Evolutionary conservation across 2,888 invertebrate genomes (phyloP), one percentile per base, ranked within the genome.

Genomic region (Eupsilia transversa): DNA sequence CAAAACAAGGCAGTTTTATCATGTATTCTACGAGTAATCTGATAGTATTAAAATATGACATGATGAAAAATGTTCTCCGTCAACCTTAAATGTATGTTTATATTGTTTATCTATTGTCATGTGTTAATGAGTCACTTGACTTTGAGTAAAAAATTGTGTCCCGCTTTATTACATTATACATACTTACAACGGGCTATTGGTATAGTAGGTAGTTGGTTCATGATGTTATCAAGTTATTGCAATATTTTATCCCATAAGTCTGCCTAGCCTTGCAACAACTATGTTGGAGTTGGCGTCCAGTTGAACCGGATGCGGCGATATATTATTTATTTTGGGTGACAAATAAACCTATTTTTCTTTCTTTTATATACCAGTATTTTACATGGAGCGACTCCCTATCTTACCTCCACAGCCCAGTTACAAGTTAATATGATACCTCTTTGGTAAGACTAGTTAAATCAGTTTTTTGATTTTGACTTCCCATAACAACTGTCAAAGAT

Each of bases 81-180:
- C 52, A 54, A 56, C 80, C 46, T 57, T 43, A 80, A 80, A 75
- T 75, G 56, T 61, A 67, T 78, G 67, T 79, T 67, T 75, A 46
- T 38, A 33, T 57, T 79, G 60, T 66, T 63, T 80, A 78, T 80
- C 75, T 80, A 61, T 67, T 57, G 46, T 63, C 14, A 54, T 74
- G 56, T 57, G n/a, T 17, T 43, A 23, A 54, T 75, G 76, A 80
- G 33, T 80, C 81, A 79, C 56, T 74, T 27, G 14, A 33, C 43
- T 74, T 35, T 6, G 20, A 57, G 30, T 66, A 43, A 30, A 66
- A 77, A 60, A 65, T 56, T 59, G 27, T 59, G 57, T 56, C n/a
- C 20, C 0, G 1, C 17, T 38, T 41, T 57, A 46, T 27, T 56
- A 52, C 2, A 30, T 6, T 61, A n/a, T 2, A 35, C 1, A 14